Base-by-base conservation (phyloP, 2,888 invertebrate species). In the Blera fallax region DNA sequence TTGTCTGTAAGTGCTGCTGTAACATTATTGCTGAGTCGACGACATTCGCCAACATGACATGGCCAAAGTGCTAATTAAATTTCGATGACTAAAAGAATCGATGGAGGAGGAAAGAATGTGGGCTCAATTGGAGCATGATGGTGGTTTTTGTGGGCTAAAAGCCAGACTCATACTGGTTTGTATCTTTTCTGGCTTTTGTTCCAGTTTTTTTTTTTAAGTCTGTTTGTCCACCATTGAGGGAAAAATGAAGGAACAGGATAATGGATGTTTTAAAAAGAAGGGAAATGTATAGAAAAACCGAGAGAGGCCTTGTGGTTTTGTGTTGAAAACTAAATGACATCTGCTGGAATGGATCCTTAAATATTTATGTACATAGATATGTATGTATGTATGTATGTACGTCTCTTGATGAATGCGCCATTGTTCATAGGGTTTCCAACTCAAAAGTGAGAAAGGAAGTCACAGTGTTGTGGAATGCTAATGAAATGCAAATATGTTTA, bases 1-100 rank as follows among this genome's bases (percentile, higher is more conserved):
- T 24, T 54, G 73, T 74, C 40, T 74, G 52, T 54, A 27, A 43
- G 40, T 37, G 27, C 48, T 56, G 43, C 37, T 50, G 37, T 58
- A 50, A 40, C 37, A 52, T 62, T 70, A 21, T 69, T 52, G 78
- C 78, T 78, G 62, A 78, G 43, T 69, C 69, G 43, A 43, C 45
- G 16, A 40, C 52, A 43, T 52, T 65, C 34, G 54, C 56, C 50
- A 48, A 58, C 60, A 67, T 60, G 62, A 52, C 62, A 60, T 62
- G 52, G 52, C 54, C 69, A 70, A 52, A 70, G 62, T 34, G 69
- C 56, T 70, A 62, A 78, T 78, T 70, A 78, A 70, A 70, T 70
- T 70, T 62, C 62, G 69, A 78, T 78, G 78, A 78, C 78, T 78
- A 62, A 70, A 70, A 62, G 60, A 78, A 54, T 60, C 50, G 56